phyloP scores from a whole-genome alignment of 2,113 vertebrate species.

The Stegastes partitus region DNA sequence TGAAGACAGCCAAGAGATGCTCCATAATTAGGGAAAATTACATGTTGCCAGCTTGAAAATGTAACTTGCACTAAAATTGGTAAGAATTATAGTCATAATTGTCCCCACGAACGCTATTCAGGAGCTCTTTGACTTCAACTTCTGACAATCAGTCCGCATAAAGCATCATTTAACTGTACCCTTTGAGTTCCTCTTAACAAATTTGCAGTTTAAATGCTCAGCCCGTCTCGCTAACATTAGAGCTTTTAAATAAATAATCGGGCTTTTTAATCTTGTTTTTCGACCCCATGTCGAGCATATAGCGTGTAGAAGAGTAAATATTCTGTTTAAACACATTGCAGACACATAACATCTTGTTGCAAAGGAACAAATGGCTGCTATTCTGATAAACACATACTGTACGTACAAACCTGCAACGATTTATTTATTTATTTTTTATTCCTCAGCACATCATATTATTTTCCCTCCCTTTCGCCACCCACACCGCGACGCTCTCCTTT shows the following conservation, averaged over 20 bases:
- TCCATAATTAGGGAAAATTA: background rate
- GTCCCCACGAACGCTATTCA: background rate
- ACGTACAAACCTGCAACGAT: background rate
- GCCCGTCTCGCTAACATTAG: constrained; percentile 11
- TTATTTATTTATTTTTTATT: background rate
- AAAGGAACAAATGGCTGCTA: background rate
- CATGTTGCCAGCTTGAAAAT: background rate
- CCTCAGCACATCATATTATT: background rate
- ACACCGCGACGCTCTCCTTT: constrained; percentile 2
- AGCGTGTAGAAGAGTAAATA: constrained; percentile 9
- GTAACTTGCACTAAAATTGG: background rate
- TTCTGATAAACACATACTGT: constrained; percentile 13
- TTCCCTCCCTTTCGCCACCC: background rate
- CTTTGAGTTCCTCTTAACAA: constrained; percentile 6
- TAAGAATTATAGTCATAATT: background rate
- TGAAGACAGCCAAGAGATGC: background rate
- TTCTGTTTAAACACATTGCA: background rate
- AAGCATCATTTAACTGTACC: background rate
- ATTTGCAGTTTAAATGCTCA: constrained; percentile 29
- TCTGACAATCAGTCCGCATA: constrained; percentile 1
- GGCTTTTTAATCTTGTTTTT: constrained; percentile 17
- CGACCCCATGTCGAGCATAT: background rate
- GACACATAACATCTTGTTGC: background rate
- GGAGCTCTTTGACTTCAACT: background rate
- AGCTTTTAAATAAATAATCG: constrained; percentile 55